These are phyloP conservation scores for Ctenoplectra terminalis DNA, from an alignment of 1,140 invertebrate species.

Conservation along the genomic window DNA sequence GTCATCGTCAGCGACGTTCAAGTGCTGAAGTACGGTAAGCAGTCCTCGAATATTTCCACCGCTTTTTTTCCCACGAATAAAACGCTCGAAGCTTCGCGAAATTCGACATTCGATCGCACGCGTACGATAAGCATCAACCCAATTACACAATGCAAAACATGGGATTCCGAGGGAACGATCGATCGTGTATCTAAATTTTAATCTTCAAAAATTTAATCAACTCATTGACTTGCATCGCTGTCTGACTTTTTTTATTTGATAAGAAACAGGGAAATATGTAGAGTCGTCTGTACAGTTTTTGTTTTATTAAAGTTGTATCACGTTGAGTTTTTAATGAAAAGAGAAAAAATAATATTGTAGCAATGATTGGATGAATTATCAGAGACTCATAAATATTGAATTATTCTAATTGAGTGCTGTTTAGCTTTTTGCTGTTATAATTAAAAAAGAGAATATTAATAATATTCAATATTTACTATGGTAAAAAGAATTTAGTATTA, in stretches of 20 bases:
- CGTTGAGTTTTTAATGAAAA: too few relatives aligned
- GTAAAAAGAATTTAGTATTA: too few relatives aligned
- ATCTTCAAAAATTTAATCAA: slow-evolving; percentile 9
- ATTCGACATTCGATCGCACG: slow-evolving; percentile 12
- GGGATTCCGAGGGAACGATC: background rate
- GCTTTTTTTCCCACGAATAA: background rate
- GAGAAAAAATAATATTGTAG: background rate
- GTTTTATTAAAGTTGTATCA: background rate
- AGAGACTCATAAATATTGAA: too few relatives aligned
- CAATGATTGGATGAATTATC: background rate
- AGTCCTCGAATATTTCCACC: slow-evolving; percentile 12
- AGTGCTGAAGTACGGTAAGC: slow-evolving; percentile 81
- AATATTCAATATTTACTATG: too few relatives aligned
- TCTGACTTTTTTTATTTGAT: too few relatives aligned
- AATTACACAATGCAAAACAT: slow-evolving; percentile 30
- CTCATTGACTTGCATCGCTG: too few relatives aligned
- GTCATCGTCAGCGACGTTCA: slow-evolving; percentile 81
- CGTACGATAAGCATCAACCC: slow-evolving; percentile 29
- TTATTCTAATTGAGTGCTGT: too few relatives aligned
- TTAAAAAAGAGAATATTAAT: too few relatives aligned
- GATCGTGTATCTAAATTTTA: slow-evolving; percentile 18
- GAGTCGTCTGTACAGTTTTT: background rate
- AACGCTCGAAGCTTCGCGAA: slow-evolving; percentile 2
- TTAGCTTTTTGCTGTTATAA: too few relatives aligned
- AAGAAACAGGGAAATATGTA: too few relatives aligned